phyloP scores from a whole-genome alignment of 2,113 vertebrate genomes.

The Limanda limanda region DNA sequence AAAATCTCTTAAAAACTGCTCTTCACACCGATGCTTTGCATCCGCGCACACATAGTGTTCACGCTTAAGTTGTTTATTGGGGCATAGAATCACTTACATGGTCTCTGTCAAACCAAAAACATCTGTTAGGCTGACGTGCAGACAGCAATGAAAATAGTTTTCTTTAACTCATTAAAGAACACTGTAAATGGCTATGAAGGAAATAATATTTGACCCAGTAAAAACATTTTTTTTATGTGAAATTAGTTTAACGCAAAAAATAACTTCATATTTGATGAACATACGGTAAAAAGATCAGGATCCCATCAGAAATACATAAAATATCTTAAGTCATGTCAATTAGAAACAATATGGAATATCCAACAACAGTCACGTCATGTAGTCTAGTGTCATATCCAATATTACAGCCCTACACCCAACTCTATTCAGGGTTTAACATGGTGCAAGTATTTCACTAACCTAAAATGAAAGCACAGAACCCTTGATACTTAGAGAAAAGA shows the following conservation, averaged over 20 bases:
- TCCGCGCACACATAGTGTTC: background rate
- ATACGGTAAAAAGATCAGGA: constrained; percentile 15
- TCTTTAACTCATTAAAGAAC: constrained; percentile 10
- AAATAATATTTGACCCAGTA: constrained; percentile 15
- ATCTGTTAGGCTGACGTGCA: constrained; percentile 20
- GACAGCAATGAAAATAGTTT: background rate
- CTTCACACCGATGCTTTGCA: constrained; percentile 4
- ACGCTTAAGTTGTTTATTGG: constrained; percentile 24
- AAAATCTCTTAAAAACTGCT: constrained; percentile 7
- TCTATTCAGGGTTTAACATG: constrained; percentile 12
- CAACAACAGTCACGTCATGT: constrained; percentile 22
- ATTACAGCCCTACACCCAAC: constrained; percentile 17
- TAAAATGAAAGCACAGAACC: constrained; percentile 6
- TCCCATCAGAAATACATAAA: constrained; percentile 39
- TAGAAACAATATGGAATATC: constrained; percentile 38
- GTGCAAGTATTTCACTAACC: background rate
- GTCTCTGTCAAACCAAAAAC: constrained; percentile 4
- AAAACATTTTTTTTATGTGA: background rate
- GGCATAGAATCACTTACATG: constrained; percentile 10
- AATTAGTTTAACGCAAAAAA: constrained; percentile 18
- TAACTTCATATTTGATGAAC: constrained; percentile 19
- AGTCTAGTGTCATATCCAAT: constrained; percentile 12
- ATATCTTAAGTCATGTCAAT: constrained; percentile 34
- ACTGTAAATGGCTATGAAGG: constrained; percentile 2
- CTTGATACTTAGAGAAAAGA: constrained; percentile 12